phyloP scores from a whole-genome alignment of 1,140 invertebrate species.

The Trissolcus basalis region DNA sequence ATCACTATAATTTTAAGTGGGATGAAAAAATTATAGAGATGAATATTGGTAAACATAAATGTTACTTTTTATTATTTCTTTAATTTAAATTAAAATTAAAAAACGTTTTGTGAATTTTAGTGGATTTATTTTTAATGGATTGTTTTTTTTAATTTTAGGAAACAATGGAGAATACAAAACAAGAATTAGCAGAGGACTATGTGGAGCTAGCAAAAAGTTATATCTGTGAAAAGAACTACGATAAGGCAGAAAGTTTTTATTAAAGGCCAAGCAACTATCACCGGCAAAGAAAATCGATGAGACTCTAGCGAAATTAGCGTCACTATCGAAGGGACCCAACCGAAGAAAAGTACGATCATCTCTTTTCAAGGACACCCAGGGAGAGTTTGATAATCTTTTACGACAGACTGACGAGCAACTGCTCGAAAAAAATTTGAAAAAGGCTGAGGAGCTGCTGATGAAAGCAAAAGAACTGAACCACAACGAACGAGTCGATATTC shows the following conservation, averaged over 20 bases:
- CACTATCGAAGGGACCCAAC: neutral
- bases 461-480: constrained; percentile 7
- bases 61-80: too few species aligned
- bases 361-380: constrained; percentile 79
- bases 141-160: constrained; percentile 3
- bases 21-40: too few species aligned
- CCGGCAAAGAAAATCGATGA: constrained; percentile 21
- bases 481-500: constrained; percentile 1
- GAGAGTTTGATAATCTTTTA: constrained; percentile 92
- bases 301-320: constrained; percentile 3
- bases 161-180: constrained; percentile 9
- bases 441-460: neutral
- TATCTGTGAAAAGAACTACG: constrained; percentile 13
- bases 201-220: constrained; percentile 11
- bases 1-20: too few species aligned
- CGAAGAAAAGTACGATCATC: neutral
- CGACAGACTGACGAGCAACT: constrained; percentile 86
- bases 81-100: too few species aligned
- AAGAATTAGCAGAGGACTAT: constrained; percentile 13
- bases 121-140: too few species aligned
- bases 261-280: constrained; percentile 17
- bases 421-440: constrained; percentile 70
- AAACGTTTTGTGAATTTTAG: too few species aligned
- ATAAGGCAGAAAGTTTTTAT: constrained; percentile 13
- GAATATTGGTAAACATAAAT: too few species aligned